phyloP scores from a whole-genome alignment of 2,113 vertebrate species.

The Trogon melanurus region DNA sequence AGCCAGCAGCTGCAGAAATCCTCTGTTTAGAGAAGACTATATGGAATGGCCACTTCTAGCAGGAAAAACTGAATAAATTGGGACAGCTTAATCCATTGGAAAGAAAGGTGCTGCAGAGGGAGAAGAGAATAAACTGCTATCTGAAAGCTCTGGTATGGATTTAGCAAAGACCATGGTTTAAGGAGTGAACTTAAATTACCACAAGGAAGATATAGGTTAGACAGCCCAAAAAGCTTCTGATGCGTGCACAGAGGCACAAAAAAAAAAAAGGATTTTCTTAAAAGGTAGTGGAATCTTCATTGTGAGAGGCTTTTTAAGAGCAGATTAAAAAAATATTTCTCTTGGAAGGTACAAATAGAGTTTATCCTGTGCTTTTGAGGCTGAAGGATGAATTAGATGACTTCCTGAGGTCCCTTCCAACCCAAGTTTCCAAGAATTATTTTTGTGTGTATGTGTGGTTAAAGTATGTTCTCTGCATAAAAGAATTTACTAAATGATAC shows the following conservation, averaged over 20 bases:
- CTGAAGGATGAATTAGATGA: not conserved
- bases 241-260: not conserved
- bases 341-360: not conserved
- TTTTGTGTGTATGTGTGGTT: not conserved
- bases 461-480: not conserved
- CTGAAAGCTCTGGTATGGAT: not conserved
- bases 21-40: not conserved
- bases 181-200: not conserved
- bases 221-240: not conserved
- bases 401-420: not conserved
- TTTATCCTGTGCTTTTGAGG: not conserved
- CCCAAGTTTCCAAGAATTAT: not conserved
- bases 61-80: not conserved
- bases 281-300: not conserved
- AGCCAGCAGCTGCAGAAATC: not conserved
- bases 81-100: not conserved
- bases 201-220: not conserved
- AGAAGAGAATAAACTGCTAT: not conserved
- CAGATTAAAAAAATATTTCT: not conserved
- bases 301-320: not conserved
- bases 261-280: not conserved
- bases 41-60: not conserved
- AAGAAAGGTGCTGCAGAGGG: not conserved
- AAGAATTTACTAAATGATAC: not conserved
- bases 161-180: not conserved